phyloP scores from a whole-genome alignment of 2,797 vertebrate genomes.

The Potorous gilbertii region DNA sequence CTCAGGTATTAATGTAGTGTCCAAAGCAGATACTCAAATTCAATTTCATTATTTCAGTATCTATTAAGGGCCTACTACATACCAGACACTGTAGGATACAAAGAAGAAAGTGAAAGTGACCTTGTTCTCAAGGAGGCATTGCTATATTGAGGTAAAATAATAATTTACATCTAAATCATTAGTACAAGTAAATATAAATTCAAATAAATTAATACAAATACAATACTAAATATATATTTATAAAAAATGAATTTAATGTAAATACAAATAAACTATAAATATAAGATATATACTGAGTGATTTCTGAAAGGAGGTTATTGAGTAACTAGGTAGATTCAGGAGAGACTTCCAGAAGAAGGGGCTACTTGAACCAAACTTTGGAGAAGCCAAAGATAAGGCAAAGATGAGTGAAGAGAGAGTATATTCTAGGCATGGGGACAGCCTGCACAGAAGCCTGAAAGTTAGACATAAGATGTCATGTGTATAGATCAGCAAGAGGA shows the following conservation, averaged over 20 bases:
- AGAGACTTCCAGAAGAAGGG: background rate
- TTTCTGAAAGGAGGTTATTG: background rate
- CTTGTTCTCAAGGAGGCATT: background rate
- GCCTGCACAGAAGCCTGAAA: background rate
- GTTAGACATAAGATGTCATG: background rate
- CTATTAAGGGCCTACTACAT: background rate
- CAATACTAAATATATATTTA: background rate
- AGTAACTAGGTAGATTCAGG: background rate
- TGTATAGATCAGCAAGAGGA: background rate
- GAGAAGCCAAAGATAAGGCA: background rate
- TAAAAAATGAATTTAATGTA: background rate
- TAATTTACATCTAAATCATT: background rate
- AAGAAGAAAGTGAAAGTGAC: background rate
- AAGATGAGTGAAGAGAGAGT: background rate
- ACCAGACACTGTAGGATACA: background rate
- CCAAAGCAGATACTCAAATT: background rate
- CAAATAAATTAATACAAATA: background rate
- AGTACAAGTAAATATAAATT: background rate
- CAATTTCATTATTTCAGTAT: background rate
- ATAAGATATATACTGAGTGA: background rate
- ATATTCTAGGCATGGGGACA: background rate
- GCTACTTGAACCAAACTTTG: background rate
- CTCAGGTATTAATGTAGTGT: background rate
- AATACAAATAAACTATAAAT: background rate
- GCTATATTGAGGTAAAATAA: background rate